Evolutionary conservation across 23 tunicate genomes (phyloP).

Genomic region (Halocynthia roretzi): DNA sequence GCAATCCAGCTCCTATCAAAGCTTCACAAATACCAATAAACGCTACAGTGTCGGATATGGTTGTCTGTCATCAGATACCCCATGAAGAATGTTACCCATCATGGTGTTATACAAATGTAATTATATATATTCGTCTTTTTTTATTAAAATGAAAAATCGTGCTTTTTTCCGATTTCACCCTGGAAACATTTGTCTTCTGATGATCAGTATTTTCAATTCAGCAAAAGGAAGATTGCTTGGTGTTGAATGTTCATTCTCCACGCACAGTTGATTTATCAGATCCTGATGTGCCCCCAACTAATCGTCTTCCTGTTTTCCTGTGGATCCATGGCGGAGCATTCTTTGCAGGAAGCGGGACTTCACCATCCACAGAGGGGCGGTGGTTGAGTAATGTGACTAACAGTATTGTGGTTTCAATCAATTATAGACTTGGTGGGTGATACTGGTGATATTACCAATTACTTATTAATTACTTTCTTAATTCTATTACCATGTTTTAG

Average conservation of each 20-base stretch:
- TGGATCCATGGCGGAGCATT: conserved; percentile 96
- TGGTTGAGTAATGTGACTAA: conserved; percentile 55
- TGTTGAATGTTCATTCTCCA: conserved; percentile 73
- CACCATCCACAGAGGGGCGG: conserved; percentile 61
- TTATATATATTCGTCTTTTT: not conserved
- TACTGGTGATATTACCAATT: not conserved
- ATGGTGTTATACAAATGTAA: conserved; percentile 6
- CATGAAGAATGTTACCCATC: conserved; percentile 13
- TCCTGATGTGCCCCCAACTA: conserved; percentile 29
- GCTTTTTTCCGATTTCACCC: not conserved
- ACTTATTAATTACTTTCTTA: not conserved
- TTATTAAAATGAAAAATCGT: not conserved
- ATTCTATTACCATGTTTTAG: conserved; percentile 2
- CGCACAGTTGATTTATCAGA: conserved; percentile 35
- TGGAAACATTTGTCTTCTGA: too few species aligned
- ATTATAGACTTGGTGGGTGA: conserved; percentile 81
- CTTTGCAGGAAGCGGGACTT: conserved; percentile 50
- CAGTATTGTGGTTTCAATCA: conserved; percentile 64
- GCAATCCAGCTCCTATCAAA: conserved; percentile 1
- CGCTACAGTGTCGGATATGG: conserved; percentile 9
- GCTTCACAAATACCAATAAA: not conserved
- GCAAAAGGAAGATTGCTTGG: conserved; percentile 74
- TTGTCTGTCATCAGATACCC: conserved; percentile 19
- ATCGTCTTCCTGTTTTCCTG: conserved; percentile 74
- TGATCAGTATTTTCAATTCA: conserved; percentile 1